Percentiles rank a stretch among this genome's conserved stretches.
phyloP scores from a whole-genome alignment of 2,888 invertebrate species.

The Orchestes rusci region DNA sequence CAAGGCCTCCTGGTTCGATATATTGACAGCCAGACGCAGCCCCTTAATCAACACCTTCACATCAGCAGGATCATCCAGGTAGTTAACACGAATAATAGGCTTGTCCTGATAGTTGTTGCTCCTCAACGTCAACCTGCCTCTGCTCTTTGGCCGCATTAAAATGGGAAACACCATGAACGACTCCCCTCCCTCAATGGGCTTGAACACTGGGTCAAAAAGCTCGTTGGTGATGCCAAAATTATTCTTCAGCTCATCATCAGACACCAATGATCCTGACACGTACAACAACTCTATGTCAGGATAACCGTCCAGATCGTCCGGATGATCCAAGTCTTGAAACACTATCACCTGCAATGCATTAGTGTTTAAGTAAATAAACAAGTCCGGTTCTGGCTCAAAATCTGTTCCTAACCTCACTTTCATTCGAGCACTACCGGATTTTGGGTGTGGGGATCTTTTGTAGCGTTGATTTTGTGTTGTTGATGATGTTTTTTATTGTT shows the following conservation, averaged over 20 bases:
- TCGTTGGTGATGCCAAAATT: too few relatives aligned
- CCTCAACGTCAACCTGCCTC: conserved; percentile 51
- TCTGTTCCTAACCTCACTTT: too few relatives aligned
- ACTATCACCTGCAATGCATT: conserved; percentile 48
- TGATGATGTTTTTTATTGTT: too few relatives aligned
- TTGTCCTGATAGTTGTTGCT: conserved; percentile 49
- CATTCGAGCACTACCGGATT: too few relatives aligned
- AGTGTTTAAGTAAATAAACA: too few relatives aligned
- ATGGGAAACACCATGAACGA: conserved; percentile 47
- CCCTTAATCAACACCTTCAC: conserved; percentile 57
- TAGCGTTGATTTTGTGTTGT: too few relatives aligned
- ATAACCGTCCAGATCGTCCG: conserved; percentile 51
- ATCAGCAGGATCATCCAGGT: conserved; percentile 53
- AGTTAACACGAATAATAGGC: conserved; percentile 57
- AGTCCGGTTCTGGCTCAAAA: too few relatives aligned
- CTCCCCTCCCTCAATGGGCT: conserved; percentile 38
- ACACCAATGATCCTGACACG: conserved; percentile 57
- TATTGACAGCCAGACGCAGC: conserved; percentile 51
- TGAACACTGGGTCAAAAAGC: conserved; percentile 37
- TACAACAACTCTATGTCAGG: conserved; percentile 62
- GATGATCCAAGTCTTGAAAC: conserved; percentile 54
- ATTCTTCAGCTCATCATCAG: too few relatives aligned
- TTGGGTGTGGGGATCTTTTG: too few relatives aligned
- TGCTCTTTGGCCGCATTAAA: conserved; percentile 53
- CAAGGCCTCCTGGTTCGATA: conserved; percentile 53